phyloP scores from a whole-genome alignment of 2,888 invertebrate species.

The Orthosia incerta region DNA sequence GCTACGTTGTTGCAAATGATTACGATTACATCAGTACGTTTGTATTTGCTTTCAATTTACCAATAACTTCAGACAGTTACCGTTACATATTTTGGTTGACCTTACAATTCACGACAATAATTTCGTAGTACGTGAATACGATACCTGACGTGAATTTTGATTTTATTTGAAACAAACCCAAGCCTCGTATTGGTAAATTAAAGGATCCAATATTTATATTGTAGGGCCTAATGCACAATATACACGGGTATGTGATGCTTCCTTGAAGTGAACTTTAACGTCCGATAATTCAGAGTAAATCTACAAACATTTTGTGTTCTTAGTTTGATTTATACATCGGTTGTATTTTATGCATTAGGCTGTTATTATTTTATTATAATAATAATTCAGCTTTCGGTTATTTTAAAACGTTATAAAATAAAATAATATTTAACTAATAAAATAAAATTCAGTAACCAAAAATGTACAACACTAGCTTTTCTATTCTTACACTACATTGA shows the following conservation, averaged over 20 bases:
- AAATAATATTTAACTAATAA: slow-evolving; percentile 19
- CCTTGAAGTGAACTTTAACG: not conserved
- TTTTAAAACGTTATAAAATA: slow-evolving; percentile 3
- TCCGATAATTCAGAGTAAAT: not conserved
- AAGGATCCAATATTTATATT: not conserved
- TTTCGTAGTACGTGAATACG: too few relatives aligned
- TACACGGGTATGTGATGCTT: not conserved
- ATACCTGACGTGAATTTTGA: too few relatives aligned
- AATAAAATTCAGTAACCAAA: slow-evolving; percentile 43
- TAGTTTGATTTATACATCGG: not conserved
- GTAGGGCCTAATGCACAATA: slow-evolving; percentile 9
- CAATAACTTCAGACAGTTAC: slow-evolving; percentile 6
- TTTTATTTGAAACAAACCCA: not conserved
- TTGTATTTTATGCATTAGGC: slow-evolving; percentile 13
- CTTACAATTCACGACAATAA: not conserved
- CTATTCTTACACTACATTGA: slow-evolving; percentile 59
- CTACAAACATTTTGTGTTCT: not conserved
- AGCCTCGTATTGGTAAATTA: slow-evolving; percentile 20
- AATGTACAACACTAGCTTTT: slow-evolving; percentile 57
- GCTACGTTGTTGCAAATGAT: not conserved
- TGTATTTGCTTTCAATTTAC: slow-evolving; percentile 18
- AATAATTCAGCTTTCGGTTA: slow-evolving; percentile 11
- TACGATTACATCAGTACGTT: slow-evolving; percentile 12
- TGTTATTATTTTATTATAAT: not conserved
- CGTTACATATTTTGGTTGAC: slow-evolving; percentile 7